These are phyloP conservation scores for Eriocheir sinensis DNA, from an alignment of 1,140 invertebrate species.

Conservation along the genomic window DNA sequence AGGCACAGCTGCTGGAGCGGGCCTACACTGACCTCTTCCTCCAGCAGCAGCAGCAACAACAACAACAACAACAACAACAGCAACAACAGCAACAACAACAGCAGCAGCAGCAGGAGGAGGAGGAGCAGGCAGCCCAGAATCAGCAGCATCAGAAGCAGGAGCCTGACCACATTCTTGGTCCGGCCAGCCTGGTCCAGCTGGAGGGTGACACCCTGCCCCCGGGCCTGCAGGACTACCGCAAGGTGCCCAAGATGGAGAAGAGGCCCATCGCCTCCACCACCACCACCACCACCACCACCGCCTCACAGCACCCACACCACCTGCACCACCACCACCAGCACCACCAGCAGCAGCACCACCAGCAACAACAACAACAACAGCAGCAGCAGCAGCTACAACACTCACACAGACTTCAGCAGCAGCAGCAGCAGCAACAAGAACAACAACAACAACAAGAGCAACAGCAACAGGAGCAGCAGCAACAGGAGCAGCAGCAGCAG, in stretches of 20 bases:
- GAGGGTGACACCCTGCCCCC: slow-evolving; percentile 66
- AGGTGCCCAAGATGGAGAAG: slow-evolving; percentile 63
- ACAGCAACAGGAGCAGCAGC: slow-evolving; percentile 39
- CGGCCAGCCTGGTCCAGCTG: slow-evolving; percentile 67
- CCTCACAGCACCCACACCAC: neutral
- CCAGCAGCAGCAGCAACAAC: slow-evolving; percentile 69
- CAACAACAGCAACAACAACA: slow-evolving; percentile 49
- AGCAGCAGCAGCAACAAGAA: slow-evolving; percentile 48
- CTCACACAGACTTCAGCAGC: neutral
- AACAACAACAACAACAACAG: slow-evolving; percentile 38
- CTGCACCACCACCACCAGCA: slow-evolving; percentile 16
- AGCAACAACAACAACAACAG: slow-evolving; percentile 37
- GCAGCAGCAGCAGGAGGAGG: slow-evolving; percentile 47
- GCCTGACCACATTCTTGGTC: slow-evolving; percentile 54
- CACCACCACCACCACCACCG: slow-evolving; percentile 23
- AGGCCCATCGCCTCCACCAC: neutral
- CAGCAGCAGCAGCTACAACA: slow-evolving; percentile 4
- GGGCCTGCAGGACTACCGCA: slow-evolving; percentile 68
- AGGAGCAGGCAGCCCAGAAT: slow-evolving; percentile 20
- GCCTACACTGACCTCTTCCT: slow-evolving; percentile 65
- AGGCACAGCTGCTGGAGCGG: slow-evolving; percentile 71
- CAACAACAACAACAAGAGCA: slow-evolving; percentile 58
- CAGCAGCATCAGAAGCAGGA: slow-evolving; percentile 44
- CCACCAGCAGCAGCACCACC: slow-evolving; percentile 18
- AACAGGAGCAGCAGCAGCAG: slow-evolving; percentile 42